phyloP scores from a whole-genome alignment of 2,797 vertebrate species.

The Diglossa cyanea region DNA sequence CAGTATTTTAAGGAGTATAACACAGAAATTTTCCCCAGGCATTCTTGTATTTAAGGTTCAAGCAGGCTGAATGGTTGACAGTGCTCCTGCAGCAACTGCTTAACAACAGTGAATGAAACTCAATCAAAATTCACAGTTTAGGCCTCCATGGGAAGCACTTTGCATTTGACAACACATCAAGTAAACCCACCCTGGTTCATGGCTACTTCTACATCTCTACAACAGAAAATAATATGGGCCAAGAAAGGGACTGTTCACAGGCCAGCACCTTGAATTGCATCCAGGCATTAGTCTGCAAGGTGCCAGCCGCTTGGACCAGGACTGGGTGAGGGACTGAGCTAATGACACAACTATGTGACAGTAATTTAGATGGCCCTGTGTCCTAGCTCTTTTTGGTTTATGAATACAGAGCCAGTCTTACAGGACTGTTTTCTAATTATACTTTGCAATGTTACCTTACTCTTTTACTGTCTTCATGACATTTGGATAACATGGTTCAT shows the following conservation, averaged over 20 bases:
- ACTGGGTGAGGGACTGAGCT: neutral
- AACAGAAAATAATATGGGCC: neutral
- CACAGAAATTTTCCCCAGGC: neutral
- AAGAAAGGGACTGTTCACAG: neutral
- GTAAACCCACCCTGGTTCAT: neutral
- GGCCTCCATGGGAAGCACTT: neutral
- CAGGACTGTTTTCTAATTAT: neutral
- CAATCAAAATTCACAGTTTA: neutral
- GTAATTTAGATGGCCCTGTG: neutral
- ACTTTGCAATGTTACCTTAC: neutral
- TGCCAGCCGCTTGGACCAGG: neutral
- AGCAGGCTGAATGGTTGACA: neutral
- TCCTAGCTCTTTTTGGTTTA: neutral
- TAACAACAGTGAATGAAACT: neutral
- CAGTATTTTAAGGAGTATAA: neutral
- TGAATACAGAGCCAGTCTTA: neutral
- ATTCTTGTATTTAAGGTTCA: neutral
- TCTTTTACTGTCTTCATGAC: neutral
- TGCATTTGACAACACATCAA: neutral
- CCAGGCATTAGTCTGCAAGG: neutral
- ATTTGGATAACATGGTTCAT: neutral
- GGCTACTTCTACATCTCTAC: neutral
- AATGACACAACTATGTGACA: fast-evolving
- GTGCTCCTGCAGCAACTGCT: neutral
- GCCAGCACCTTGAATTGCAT: neutral